Evolutionary conservation across 2,888 invertebrate species (phyloP).

Genomic region (Erebia ligea): DNA sequence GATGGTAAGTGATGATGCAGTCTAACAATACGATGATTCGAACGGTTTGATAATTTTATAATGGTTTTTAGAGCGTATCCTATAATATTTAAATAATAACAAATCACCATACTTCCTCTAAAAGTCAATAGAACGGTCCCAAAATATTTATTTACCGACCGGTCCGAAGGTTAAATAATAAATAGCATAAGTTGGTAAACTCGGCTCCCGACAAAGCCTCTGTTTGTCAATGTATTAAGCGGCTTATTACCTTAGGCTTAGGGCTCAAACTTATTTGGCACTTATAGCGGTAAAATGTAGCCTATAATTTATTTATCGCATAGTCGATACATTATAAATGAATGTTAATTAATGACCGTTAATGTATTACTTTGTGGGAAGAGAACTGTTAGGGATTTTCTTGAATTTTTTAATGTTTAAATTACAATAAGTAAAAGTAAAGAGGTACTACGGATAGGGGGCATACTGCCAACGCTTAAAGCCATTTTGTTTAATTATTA

Average conservation of each 20-base stretch:
- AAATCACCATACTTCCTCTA: slow-evolving; percentile 28
- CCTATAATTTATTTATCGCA: slow-evolving; percentile 46
- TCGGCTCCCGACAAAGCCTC: slow-evolving; percentile 55
- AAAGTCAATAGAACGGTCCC: slow-evolving; percentile 37
- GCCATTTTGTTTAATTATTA: no score
- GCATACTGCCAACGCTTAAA: no score
- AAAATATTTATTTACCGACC: slow-evolving; percentile 53
- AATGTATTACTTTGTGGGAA: slow-evolving; percentile 37
- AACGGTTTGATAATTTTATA: background rate
- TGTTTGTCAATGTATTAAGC: slow-evolving; percentile 49
- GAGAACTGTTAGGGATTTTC: slow-evolving; percentile 14
- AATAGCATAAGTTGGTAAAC: slow-evolving; percentile 63
- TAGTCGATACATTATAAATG: slow-evolving; percentile 45
- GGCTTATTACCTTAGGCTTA: slow-evolving; percentile 43
- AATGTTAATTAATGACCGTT: slow-evolving; percentile 43
- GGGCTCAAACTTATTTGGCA: slow-evolving; percentile 53
- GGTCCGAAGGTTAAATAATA: slow-evolving; percentile 57
- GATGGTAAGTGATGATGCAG: no score
- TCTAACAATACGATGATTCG: no score
- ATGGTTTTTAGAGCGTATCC: background rate
- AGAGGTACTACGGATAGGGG: no score
- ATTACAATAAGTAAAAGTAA: no score
- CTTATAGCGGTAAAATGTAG: slow-evolving; percentile 47
- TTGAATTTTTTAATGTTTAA: background rate
- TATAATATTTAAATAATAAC: slow-evolving; percentile 24